Base-by-base conservation (phyloP, 2,113 vertebrate species). In the Dolichotis patagonum region DNA sequence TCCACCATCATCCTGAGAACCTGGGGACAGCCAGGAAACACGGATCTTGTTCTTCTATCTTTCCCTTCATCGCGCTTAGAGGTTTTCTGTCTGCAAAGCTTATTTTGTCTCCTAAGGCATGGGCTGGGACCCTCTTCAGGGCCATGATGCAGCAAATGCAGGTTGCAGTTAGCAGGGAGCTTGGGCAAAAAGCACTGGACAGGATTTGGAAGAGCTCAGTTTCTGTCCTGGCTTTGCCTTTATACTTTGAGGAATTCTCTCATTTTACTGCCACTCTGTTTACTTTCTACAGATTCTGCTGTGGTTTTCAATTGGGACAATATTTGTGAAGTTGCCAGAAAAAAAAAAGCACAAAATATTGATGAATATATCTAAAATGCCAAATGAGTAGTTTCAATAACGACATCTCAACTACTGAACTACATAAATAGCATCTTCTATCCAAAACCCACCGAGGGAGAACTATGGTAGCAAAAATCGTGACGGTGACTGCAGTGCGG, bases 341-440 rank as follows among this genome's bases (percentile, higher is more conserved):
- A 63, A 88, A 54, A 54, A 84, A 93, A 86, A 26, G 65, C 12
- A 24, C 1, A 26, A 46, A 49, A 60, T 80, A 67, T 54, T 41
- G 49, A 28, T 46, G 28, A 52, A 60, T n/a, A 77, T 65, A 87
- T 73, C 71, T 90, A 82, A 96, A 91, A 52, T 85, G 80, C 3
- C 78, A 67, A 82, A 78, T 2, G n/a, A 94, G 41, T 6, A 77
- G 16, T 56, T 94, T 84, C 62, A 87, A 80, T 56, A 56, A 56
- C 3, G 16, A 56, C 5, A 88, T 89, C 52, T 52, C 80, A 65
- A 49, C 67, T 58, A 82, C 2, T 54, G 7, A 32, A 43, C 24
- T 63, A 82, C 62, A 52, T 8, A 46, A 67, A 52, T 8, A 46
- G 58, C 1, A 46, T 71, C 96, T 90, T 81, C 85, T 71, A 13